Evolutionary conservation across 2,797 vertebrate species (phyloP).

Genomic region (Triplophysa yarkandensis): DNA sequence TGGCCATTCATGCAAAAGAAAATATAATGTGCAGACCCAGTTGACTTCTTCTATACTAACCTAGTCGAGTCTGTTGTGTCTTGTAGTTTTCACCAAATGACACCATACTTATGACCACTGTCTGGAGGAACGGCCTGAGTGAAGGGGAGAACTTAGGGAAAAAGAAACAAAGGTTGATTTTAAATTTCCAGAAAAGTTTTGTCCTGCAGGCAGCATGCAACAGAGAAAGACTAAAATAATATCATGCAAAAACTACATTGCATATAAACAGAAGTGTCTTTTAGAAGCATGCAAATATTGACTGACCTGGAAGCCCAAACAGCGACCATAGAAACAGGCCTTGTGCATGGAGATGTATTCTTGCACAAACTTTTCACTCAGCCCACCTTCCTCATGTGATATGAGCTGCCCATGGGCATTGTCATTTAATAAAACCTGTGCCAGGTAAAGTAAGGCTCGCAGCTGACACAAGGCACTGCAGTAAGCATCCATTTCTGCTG

Average conservation of each 20-base stretch:
- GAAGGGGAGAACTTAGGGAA: slow-evolving; percentile 70
- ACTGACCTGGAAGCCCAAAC: slow-evolving; percentile 88
- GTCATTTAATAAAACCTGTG: slow-evolving; percentile 77
- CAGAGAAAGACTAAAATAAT: not conserved
- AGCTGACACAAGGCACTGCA: slow-evolving; percentile 84
- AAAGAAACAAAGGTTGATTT: slow-evolving; percentile 8
- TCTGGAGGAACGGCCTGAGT: slow-evolving; percentile 79
- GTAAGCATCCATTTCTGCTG: slow-evolving; percentile 84
- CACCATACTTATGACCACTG: slow-evolving; percentile 79
- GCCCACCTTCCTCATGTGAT: slow-evolving; percentile 69
- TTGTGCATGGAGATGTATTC: slow-evolving; percentile 89
- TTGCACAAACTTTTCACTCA: slow-evolving; percentile 77
- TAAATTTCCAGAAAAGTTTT: slow-evolving; percentile 4
- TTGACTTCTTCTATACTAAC: slow-evolving; percentile 58
- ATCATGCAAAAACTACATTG: not conserved
- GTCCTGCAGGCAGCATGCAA: not conserved
- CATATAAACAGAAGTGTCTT: not conserved
- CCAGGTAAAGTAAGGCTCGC: slow-evolving; percentile 82
- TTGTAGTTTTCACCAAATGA: slow-evolving; percentile 77
- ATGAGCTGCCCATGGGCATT: slow-evolving; percentile 79
- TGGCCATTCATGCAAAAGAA: no score
- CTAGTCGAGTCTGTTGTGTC: slow-evolving; percentile 72
- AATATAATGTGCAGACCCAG: not conserved
- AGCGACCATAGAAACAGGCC: slow-evolving; percentile 90
- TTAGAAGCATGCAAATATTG: not conserved